Evolutionary conservation across 2,797 vertebrate genomes (phyloP).

Genomic region (Chiroxiphia lanceolata): DNA sequence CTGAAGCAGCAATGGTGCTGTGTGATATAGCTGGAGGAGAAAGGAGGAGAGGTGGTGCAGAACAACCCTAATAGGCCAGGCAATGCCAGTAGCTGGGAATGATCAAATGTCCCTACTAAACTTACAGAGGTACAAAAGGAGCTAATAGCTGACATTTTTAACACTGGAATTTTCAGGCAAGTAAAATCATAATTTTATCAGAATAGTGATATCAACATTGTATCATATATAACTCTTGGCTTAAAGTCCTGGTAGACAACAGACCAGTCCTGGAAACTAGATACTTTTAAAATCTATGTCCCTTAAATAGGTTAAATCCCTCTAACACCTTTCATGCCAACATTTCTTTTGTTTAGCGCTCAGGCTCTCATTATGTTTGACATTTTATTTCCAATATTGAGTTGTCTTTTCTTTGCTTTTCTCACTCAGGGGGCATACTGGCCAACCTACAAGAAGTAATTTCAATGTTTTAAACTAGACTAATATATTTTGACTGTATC

Average conservation of each 20-base stretch:
- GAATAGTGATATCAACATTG: conserved; percentile 17
- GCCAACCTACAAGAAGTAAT: conserved; percentile 40
- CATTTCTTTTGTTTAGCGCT: not conserved
- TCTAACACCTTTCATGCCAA: conserved; percentile 16
- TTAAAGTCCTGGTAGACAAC: not conserved
- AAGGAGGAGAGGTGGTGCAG: not conserved
- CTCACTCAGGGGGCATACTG: conserved; percentile 1
- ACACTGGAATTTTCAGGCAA: conserved; percentile 22
- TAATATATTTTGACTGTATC: conserved; percentile 60
- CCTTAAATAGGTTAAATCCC: conserved; percentile 35
- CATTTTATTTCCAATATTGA: conserved; percentile 47
- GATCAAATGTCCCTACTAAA: not conserved
- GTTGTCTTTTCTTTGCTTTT: conserved; percentile 42
- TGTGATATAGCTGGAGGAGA: not conserved
- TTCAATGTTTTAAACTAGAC: conserved; percentile 37
- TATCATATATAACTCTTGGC: conserved; percentile 16
- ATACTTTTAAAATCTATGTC: not conserved
- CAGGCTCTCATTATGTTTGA: conserved; percentile 51
- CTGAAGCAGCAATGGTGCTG: not conserved
- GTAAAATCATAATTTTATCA: conserved; percentile 39
- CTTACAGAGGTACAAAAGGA: not conserved
- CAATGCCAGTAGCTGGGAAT: conserved; percentile 1
- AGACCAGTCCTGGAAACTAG: conserved; percentile 2
- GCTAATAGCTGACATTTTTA: conserved; percentile 19
- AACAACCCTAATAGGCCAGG: not conserved